Evolutionary conservation across 1,140 invertebrate species (phyloP).

Genomic region (Drosophila paulistorum): DNA sequence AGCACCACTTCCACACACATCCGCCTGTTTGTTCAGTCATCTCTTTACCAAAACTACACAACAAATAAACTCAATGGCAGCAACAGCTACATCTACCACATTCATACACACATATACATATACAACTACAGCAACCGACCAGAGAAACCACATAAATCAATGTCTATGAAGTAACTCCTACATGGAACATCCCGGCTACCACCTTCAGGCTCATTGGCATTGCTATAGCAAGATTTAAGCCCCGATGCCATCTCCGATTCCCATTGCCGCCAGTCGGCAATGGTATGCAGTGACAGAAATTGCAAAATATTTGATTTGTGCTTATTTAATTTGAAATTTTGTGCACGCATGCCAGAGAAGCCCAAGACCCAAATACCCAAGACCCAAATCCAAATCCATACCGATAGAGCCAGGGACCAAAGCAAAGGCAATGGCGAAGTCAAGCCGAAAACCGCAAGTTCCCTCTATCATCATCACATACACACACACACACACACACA

Average conservation of each 20-base stretch:
- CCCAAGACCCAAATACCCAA: neutral
- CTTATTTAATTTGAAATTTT: constrained; percentile 77
- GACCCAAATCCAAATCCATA: neutral
- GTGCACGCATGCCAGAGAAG: constrained; percentile 24
- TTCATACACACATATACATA: too few species aligned
- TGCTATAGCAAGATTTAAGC: neutral
- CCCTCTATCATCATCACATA: neutral
- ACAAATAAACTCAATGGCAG: constrained; percentile 33
- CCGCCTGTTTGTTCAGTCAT: neutral
- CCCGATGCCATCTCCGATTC: constrained; percentile 3
- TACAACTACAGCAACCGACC: constrained; percentile 20
- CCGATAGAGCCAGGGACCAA: neutral
- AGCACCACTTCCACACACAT: constrained; percentile 38
- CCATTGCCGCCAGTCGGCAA: constrained; percentile 31
- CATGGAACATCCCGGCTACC: neutral
- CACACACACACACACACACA: neutral
- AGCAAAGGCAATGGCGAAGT: constrained; percentile 1
- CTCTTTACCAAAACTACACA: constrained; percentile 12
- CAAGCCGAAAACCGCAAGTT: constrained; percentile 6
- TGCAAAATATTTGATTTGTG: constrained; percentile 79
- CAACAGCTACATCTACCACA: constrained; percentile 1
- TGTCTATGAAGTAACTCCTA: constrained; percentile 42
- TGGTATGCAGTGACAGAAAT: constrained; percentile 65
- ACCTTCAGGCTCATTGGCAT: neutral
- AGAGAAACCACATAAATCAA: constrained; percentile 74